Evolutionary conservation across 2,888 invertebrate genomes (phyloP), one percentile per base, ranked within the genome.

Genomic region (Dryomyza anilis): DNA sequence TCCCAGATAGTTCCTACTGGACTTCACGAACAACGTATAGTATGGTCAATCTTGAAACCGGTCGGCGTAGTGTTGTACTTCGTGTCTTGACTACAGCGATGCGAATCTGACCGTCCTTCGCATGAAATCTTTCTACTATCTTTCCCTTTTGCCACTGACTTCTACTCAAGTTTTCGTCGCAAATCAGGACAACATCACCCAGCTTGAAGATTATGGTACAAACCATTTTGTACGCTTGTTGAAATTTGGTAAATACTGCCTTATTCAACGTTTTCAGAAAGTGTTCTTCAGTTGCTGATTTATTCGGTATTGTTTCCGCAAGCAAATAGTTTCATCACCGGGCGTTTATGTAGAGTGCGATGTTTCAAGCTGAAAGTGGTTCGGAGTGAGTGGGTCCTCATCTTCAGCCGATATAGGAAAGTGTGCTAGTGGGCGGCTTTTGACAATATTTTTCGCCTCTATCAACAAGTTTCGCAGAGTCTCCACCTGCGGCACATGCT

Each of bases 381-480:
- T 46, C 7, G 46, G 46, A 7, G 46, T 46, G 8, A 46, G n/a
- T n/a, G 46, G 46, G 6, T 46, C 46, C n/a, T 6, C 8, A 46
- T 46, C n/a, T n/a, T n/a, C n/a, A n/a, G n/a, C n/a, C n/a, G n/a
- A n/a, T n/a, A n/a, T n/a, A n/a, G n/a, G n/a, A n/a, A 56, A 16
- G n/a, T 63, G 56, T 3, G 63, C 66, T 10, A 66, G 62, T 10
- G 65, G 66, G 8, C 63, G 29, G 8, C 56, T 60, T 16, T 68
- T 66, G 7, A 64, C 63, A n/a, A 68, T 23, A 36, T 68, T 68
- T 25, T 63, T 64, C 6, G 65, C 65, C 48, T 68, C 66, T 10
- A 66, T 63, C 10, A 68, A 27, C 21, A 64, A 21, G 27, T 57
- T 53, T 8, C 61, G 27, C 27, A 66, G 30, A 14, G 64, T 61